Evolutionary conservation across 2,113 vertebrate genomes (phyloP).

Genomic region (Electrona antarctica): DNA sequence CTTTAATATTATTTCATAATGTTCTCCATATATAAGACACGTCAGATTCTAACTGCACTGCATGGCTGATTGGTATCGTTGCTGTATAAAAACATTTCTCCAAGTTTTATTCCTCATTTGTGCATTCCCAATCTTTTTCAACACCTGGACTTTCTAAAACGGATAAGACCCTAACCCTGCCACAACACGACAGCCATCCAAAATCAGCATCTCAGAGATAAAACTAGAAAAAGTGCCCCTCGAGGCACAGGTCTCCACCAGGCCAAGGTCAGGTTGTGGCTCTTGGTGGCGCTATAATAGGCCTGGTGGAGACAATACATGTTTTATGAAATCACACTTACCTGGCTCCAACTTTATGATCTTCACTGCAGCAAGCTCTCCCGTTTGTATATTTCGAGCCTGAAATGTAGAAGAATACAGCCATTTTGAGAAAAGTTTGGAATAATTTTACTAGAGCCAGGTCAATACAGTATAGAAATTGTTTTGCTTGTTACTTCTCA

Average conservation of each 20-base stretch:
- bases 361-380: constrained; percentile 96
- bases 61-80: background rate
- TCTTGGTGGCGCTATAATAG: no score
- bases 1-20: no score
- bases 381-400: constrained; percentile 94
- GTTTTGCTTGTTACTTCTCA: no score
- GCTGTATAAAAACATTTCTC: background rate
- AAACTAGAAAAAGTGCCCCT: no score
- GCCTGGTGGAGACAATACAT: no score
- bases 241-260: no score
- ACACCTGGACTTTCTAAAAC: constrained; percentile 9
- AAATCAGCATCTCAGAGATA: background rate
- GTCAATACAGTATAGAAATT: no score
- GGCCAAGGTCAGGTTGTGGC: no score
- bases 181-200: background rate
- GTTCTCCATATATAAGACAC: background rate
- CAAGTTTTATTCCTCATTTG: background rate
- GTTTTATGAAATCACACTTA: constrained; percentile 71
- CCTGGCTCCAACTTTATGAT: constrained; percentile 98
- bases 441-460: no score
- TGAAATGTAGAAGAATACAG: constrained; percentile 73
- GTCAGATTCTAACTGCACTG: background rate
- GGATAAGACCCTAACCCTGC: background rate
- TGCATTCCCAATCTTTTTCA: constrained; percentile 2
- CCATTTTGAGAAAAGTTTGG: background rate